Conservation (phyloP, 1,140 invertebrate genomes). For the Stegodyphus mimosarum region DNA sequence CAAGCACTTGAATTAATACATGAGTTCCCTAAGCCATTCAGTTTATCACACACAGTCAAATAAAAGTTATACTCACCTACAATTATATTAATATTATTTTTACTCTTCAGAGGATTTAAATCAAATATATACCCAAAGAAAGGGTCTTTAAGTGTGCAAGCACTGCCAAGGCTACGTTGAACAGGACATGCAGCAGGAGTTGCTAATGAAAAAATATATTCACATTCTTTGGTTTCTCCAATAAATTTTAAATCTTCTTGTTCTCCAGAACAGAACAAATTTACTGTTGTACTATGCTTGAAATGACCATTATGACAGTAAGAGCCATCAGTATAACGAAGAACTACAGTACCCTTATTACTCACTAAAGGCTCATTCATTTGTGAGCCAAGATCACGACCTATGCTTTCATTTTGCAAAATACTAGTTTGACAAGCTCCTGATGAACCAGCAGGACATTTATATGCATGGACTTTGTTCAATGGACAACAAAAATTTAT, state of each 20-base stretch:
- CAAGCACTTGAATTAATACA: constrained; percentile 65
- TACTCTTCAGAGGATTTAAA: constrained; percentile 63
- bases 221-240: constrained; percentile 64
- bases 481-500: constrained; percentile 54
- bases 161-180: constrained; percentile 59
- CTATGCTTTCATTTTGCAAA: neutral
- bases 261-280: constrained; percentile 24
- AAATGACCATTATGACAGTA: constrained; percentile 17
- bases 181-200: constrained; percentile 67
- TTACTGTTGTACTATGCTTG: constrained; percentile 37
- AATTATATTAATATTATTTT: constrained; percentile 58
- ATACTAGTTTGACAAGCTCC: constrained; percentile 22
- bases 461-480: constrained; percentile 13
- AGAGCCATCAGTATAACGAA: constrained; percentile 45
- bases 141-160: constrained; percentile 66
- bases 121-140: constrained; percentile 66
- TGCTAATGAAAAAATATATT: constrained; percentile 67
- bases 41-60: constrained; percentile 67
- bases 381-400: constrained; percentile 28
- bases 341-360: constrained; percentile 11
- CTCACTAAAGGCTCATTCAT: constrained; percentile 11
- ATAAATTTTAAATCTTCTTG: constrained; percentile 48
- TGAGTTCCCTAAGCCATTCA: constrained; percentile 63
- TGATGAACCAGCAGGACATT: constrained; percentile 47
- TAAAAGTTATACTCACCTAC: constrained; percentile 65